These are phyloP conservation scores for Lycocerus yunnanus DNA, from an alignment of 2,888 invertebrate genomes.

Conservation along the genomic window DNA sequence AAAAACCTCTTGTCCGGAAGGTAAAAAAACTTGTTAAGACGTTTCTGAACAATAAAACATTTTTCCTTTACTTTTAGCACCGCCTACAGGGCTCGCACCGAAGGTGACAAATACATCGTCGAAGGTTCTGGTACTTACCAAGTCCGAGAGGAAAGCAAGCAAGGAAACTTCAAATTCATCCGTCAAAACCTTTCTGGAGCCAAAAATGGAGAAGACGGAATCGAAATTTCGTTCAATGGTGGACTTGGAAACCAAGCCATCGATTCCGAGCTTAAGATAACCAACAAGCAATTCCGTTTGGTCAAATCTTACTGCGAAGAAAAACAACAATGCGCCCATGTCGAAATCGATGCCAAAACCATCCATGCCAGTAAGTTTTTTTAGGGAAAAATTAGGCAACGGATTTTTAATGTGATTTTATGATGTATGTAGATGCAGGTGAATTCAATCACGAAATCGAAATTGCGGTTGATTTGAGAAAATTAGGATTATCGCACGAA, in stretches of 20 bases:
- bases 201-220: conserved; percentile 70
- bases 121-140: conserved; percentile 78
- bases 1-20: conserved; percentile 73
- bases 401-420: neutral
- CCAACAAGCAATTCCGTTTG: conserved; percentile 73
- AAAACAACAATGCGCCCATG: conserved; percentile 77
- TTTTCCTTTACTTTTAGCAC: conserved; percentile 57
- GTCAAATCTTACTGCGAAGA: conserved; percentile 77
- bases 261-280: conserved; percentile 71
- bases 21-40: conserved; percentile 50
- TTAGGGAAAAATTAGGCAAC: neutral
- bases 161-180: conserved; percentile 75
- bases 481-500: conserved; percentile 74
- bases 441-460: conserved; percentile 66
- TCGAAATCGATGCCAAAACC: conserved; percentile 67
- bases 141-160: conserved; percentile 69
- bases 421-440: conserved; percentile 59
- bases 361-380: conserved; percentile 23
- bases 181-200: conserved; percentile 62
- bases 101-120: conserved; percentile 71
- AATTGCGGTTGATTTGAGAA: conserved; percentile 72
- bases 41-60: neutral
- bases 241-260: conserved; percentile 72
- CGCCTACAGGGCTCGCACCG: conserved; percentile 71
- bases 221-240: conserved; percentile 69